Evolutionary conservation across 2,797 vertebrate genomes (phyloP), one percentile per base, ranked within the genome.

Genomic region (Emydoidea blandingii): DNA sequence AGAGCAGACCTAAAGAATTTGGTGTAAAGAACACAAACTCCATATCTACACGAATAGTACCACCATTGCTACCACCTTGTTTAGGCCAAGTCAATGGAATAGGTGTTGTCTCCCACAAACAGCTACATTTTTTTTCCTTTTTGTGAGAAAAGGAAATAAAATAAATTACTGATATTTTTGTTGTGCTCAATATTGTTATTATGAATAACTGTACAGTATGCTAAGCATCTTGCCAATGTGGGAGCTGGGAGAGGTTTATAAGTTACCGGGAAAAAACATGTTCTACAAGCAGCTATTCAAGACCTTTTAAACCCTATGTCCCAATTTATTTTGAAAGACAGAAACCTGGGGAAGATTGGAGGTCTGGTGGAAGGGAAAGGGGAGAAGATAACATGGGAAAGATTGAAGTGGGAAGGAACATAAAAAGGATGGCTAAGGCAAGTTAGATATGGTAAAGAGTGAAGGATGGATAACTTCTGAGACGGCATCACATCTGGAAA

Each of bases 1-100:
- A 3, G 6, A 62, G 6, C 2, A 2, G 7, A 50, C 0, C 0
- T 81, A 4, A 10, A n/a, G 14, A 92, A 78, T 1, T 0, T 56
- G 27, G 29, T 53, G 83, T 1, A 78, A 47, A 85, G 25, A 84
- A 57, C 27, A 62, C 56, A 62, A 91, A 53, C 0, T 12, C n/a
- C 27, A 6, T 18, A 5, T 31, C 62, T n/a, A 7, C 11, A 21
- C 10, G 14, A 79, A 29, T 0, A 41, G 53, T 8, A 3, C 5
- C 56, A 53, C 12, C 59, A 1, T 57, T 80, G 85, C 18, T 81
- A 83, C 27, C 68, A 72, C 44, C 72, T 83, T 62, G 47, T 23
- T 29, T 4, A 21, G 29, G 5, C 9, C 49, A 6, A 15, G 6
- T 8, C n/a, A 62, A 21, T 54, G 2, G 52, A 92, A 76, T 86